A percentile compares a stretch with the other conserved stretches of the same genome.
These are phyloP conservation scores for Prunella strophiata DNA, from an alignment of 2,797 vertebrate genomes.

Conservation along the genomic window DNA sequence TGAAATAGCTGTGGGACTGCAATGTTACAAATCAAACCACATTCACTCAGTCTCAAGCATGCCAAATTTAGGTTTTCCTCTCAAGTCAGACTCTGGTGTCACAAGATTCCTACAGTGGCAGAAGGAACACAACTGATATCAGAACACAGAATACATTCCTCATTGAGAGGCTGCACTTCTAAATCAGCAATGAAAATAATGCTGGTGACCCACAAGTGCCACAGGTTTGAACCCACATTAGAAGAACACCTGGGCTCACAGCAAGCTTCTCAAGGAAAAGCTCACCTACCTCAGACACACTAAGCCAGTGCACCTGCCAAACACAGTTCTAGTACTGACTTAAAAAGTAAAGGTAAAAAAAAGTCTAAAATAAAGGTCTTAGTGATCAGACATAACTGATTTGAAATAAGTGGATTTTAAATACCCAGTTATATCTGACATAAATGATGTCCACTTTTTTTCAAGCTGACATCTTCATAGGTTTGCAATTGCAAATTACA, in stretches of 20 bases:
- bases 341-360: too few species aligned
- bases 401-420: background rate
- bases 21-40: background rate
- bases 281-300: background rate
- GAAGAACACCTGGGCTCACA: fast-evolving
- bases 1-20: background rate
- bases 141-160: background rate
- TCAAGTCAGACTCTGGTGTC: background rate
- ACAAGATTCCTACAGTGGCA: background rate
- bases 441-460: background rate
- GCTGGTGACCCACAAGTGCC: background rate
- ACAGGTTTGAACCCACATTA: background rate
- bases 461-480: background rate
- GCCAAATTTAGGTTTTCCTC: background rate
- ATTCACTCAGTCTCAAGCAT: background rate
- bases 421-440: background rate
- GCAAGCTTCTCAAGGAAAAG: background rate
- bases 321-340: background rate
- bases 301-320: background rate
- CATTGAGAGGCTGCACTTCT: fast-evolving
- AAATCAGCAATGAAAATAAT: background rate
- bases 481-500: background rate
- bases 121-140: background rate
- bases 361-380: background rate
- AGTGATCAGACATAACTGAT: background rate